Percentiles rank a stretch among this genome's conserved stretches.
Conservation (phyloP, 2,797 vertebrate genomes). For the Ptychobarbus kaznakovi region DNA sequence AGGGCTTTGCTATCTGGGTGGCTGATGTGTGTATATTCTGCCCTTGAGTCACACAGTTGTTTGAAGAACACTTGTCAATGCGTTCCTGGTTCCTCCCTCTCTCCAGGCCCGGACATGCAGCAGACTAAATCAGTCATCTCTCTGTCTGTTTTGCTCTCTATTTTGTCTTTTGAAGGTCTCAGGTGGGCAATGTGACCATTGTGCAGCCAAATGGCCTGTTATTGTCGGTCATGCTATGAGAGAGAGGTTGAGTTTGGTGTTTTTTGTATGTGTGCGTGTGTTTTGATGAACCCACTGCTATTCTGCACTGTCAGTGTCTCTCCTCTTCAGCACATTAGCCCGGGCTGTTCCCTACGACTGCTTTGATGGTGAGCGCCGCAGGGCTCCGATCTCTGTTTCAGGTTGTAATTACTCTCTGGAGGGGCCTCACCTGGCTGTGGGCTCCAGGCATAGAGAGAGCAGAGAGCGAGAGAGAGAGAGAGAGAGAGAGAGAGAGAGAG, state of each 20-base stretch:
- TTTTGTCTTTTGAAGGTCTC: constrained; percentile 43
- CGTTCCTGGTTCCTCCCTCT: constrained; percentile 53
- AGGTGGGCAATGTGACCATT: constrained; percentile 52
- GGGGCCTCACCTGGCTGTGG: constrained; percentile 57
- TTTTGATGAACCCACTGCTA: constrained; percentile 33
- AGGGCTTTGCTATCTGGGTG: constrained; percentile 52
- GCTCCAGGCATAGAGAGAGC: constrained; percentile 5
- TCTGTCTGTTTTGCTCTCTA: constrained; percentile 39
- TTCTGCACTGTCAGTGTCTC: constrained; percentile 41
- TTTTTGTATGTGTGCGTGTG: background rate
- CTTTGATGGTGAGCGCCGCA: constrained; percentile 60
- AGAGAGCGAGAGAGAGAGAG: background rate
- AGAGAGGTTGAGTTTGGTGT: constrained; percentile 24
- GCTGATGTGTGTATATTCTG: constrained; percentile 54
- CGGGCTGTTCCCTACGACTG: constrained; percentile 41
- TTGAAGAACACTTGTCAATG: constrained; percentile 53
- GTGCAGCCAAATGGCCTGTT: constrained; percentile 50
- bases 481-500: constrained; percentile 1
- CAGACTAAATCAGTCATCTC: constrained; percentile 51
- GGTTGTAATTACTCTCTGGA: constrained; percentile 61
- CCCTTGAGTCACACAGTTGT: constrained; percentile 57
- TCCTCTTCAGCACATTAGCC: constrained; percentile 52
- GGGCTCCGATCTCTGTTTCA: constrained; percentile 59
- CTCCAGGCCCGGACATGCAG: constrained; percentile 59
- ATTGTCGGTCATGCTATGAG: constrained; percentile 31